Evolutionary conservation across 2,113 vertebrate species (phyloP).

Genomic region (Oxygymnocypris stewartii): DNA sequence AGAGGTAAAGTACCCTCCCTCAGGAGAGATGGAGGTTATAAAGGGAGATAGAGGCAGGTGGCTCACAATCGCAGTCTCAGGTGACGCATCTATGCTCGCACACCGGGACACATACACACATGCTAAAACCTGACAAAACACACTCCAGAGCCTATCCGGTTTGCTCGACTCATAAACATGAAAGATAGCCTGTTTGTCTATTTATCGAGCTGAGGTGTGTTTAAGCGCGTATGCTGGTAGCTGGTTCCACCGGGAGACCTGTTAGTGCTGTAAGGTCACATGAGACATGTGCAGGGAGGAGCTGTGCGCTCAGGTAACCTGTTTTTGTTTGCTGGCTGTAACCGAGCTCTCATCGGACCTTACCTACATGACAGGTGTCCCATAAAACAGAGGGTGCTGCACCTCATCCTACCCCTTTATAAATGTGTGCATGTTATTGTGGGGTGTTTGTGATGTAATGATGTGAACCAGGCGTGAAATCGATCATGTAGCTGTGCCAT

Average conservation of each 20-base stretch:
- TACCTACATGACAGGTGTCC: constrained; percentile 68
- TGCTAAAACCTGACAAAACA: background rate
- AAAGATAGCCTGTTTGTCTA: background rate
- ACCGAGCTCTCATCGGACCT: constrained; percentile 64
- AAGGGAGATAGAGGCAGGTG: constrained; percentile 49
- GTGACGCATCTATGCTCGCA: constrained; percentile 49
- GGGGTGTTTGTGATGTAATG: constrained; percentile 59
- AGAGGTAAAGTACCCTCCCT: constrained; percentile 42
- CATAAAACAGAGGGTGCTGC: constrained; percentile 39
- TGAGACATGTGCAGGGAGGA: constrained; percentile 59
- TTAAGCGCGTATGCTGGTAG: background rate
- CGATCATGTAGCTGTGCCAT: constrained; percentile 57
- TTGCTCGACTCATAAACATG: background rate
- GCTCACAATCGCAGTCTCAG: constrained; percentile 55
- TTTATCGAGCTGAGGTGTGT: background rate
- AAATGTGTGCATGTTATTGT: constrained; percentile 28
- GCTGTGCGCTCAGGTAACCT: constrained; percentile 71
- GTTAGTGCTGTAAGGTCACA: background rate
- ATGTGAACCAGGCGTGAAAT: constrained; percentile 59
- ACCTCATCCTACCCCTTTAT: constrained; percentile 41
- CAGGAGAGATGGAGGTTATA: constrained; percentile 47
- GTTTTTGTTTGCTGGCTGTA: constrained; percentile 68
- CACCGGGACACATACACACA: background rate
- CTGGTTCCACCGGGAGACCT: constrained; percentile 58
- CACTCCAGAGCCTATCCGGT: background rate